phyloP scores from a whole-genome alignment of 2,113 vertebrate genomes.

The Eonycteris spelaea region DNA sequence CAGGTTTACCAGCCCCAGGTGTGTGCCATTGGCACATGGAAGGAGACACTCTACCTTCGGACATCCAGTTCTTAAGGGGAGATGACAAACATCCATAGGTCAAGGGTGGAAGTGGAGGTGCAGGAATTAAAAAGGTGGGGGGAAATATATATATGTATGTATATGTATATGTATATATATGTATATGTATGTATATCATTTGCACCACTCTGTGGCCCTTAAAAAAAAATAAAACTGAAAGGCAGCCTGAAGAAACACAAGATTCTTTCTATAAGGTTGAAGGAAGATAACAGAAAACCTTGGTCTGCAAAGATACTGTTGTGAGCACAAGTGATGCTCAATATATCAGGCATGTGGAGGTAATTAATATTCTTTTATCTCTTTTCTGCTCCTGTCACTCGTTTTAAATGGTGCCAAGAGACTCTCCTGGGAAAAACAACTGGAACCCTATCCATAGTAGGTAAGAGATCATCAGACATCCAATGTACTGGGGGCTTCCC shows the following conservation, averaged over 20 bases:
- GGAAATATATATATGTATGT: too few relatives aligned
- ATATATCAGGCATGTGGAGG: not conserved
- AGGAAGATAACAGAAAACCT: not conserved
- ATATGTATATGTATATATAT: too few relatives aligned
- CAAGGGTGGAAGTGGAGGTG: too few relatives aligned
- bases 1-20: too few relatives aligned
- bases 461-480: not conserved
- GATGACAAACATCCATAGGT: too few relatives aligned
- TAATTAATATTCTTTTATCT: not conserved
- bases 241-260: not conserved
- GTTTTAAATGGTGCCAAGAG: not conserved
- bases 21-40: too few relatives aligned
- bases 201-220: not conserved
- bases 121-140: too few relatives aligned
- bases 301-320: not conserved
- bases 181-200: not conserved
- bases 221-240: too few relatives aligned
- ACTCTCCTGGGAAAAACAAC: not conserved
- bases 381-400: not conserved
- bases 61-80: too few relatives aligned
- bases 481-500: not conserved
- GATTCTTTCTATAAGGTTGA: not conserved
- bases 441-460: not conserved
- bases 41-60: too few relatives aligned
- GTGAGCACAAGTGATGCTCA: not conserved